Evolutionary conservation across 2,888 invertebrate genomes (phyloP), one percentile per base, ranked within the genome.

Genomic region (Tanytarsus gracilentus): DNA sequence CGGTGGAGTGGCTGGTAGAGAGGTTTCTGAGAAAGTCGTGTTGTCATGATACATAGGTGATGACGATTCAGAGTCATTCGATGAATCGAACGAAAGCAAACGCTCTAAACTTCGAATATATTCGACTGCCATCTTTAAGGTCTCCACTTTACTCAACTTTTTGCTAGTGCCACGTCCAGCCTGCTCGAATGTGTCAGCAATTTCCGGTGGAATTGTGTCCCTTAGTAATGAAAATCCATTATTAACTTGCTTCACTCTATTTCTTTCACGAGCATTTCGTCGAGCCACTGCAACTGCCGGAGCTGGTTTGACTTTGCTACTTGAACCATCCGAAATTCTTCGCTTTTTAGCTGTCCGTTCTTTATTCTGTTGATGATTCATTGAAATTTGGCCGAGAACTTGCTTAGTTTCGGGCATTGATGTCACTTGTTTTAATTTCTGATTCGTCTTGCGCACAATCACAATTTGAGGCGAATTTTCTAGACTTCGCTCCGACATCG

Each of bases 221-320:
- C 92, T 79, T 1, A 93, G 75, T n/a, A 86, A 86, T 0, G 90
- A 88, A 71, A 92, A 93, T 16, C 92, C 93, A 68, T 90, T 88
- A 74, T 92, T 92, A 25, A 92, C 91, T 79, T 92, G 91, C 66
- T 92, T 89, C 8, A 94, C 94, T 62, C 95, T 80, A 74, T 94
- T 94, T 18, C 95, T 77, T 78, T 95, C 95, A 58, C 95, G 81
- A 63, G 93, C 94, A 76, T 95, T 96, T 68, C 95, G 77, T 48
- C 93, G 77, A 0, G 91, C 91, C 6, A 92, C 91, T 0, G 92
- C 86, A 21, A 88, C 80, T 0, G 87, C 88, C 53, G 85, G 84
- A 3, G 87, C 83, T 62, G 83, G 56, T 0, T 72, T 48, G 2
- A 55, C 39, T 14, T 55, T 48, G 7, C 26, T 26, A 4, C 29